Evolutionary conservation across 2,888 invertebrate genomes (phyloP).

Genomic region (Poecilobothrus nobilitatus): DNA sequence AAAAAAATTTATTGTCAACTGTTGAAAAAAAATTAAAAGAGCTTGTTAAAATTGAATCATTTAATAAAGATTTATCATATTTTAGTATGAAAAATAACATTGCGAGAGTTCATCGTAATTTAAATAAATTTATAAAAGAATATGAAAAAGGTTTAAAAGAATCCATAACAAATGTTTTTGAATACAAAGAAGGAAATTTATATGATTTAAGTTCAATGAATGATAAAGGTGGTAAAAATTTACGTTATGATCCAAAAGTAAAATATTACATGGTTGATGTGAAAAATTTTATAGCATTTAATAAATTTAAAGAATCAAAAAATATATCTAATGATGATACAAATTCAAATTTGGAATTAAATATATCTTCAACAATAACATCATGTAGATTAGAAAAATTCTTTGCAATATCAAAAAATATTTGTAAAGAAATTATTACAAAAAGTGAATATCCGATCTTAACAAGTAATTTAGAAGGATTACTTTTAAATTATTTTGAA

Average conservation of each 20-base stretch:
- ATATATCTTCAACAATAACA: constrained; percentile 19
- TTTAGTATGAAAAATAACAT: constrained; percentile 87
- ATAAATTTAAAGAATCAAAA: constrained; percentile 19
- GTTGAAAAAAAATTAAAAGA: constrained; percentile 89
- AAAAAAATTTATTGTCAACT: constrained; percentile 63
- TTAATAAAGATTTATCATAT: constrained; percentile 89
- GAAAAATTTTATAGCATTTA: constrained; percentile 36
- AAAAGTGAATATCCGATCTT: constrained; percentile 52
- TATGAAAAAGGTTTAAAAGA: constrained; percentile 56
- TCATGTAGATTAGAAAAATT: constrained; percentile 42
- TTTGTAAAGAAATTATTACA: constrained; percentile 56
- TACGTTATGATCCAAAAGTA: constrained; percentile 36
- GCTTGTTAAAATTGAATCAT: constrained; percentile 88
- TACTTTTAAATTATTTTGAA: constrained; percentile 58
- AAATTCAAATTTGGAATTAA: neutral
- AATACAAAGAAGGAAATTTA: constrained; percentile 39
- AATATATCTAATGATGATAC: neutral
- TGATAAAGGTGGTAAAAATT: constrained; percentile 33
- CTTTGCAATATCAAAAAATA: constrained; percentile 53
- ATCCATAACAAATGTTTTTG: constrained; percentile 39
- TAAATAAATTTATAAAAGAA: constrained; percentile 79
- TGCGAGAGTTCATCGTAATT: constrained; percentile 75
- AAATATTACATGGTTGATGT: constrained; percentile 36
- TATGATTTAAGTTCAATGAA: constrained; percentile 34
- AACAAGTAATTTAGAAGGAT: constrained; percentile 56